phyloP scores from a whole-genome alignment of 2,113 vertebrate species.

The Terrapene triunguis region DNA sequence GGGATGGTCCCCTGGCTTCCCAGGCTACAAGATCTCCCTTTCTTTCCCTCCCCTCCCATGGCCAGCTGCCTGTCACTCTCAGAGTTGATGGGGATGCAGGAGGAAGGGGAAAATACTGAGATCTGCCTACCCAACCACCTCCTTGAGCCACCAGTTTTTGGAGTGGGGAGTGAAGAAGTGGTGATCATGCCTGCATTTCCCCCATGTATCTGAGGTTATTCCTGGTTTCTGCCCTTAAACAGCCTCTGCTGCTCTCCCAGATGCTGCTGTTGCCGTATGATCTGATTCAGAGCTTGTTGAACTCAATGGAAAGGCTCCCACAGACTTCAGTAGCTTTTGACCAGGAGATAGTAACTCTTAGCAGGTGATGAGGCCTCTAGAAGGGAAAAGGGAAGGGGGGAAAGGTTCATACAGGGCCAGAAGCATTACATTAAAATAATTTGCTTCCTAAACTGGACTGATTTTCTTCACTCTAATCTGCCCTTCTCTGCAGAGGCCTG shows the following conservation, averaged over 20 bases:
- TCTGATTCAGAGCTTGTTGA: neutral
- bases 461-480: neutral
- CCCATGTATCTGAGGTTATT: neutral
- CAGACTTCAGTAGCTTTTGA: neutral
- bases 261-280: neutral
- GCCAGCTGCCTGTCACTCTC: neutral
- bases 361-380: neutral
- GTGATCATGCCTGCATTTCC: neutral
- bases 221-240: neutral
- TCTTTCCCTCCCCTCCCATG: neutral
- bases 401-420: neutral
- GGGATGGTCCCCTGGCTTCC: neutral
- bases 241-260: neutral
- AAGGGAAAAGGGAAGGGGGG: neutral
- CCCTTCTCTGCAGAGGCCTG: conserved; percentile 8
- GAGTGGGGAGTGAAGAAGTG: neutral
- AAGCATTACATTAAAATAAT: neutral
- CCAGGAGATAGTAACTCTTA: neutral
- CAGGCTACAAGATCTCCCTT: neutral
- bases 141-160: neutral
- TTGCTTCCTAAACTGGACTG: neutral
- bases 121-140: neutral
- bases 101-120: neutral
- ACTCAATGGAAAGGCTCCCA: neutral
- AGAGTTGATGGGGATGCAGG: neutral